phyloP scores from a whole-genome alignment of 1,140 invertebrate genomes.

The Colletes latitarsis region DNA sequence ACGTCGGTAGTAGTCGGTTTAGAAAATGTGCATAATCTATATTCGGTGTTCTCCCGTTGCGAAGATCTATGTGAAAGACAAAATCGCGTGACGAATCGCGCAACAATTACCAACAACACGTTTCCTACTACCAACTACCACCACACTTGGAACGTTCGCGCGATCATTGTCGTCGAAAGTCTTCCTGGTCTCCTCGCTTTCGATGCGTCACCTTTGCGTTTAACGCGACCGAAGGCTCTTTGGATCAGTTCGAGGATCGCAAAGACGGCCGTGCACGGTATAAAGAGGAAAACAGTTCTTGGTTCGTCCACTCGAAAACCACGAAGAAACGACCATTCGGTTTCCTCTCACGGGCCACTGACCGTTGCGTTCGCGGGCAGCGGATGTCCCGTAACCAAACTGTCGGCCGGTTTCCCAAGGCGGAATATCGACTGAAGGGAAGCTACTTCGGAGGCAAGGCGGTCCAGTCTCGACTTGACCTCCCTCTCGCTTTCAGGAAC shows the following conservation, averaged over 20 bases:
- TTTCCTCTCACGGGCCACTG: conserved; percentile 50
- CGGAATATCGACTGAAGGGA: conserved; percentile 89
- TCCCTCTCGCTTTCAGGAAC: conserved; percentile 86
- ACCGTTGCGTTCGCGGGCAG: conserved; percentile 37
- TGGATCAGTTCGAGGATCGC: conserved; percentile 13
- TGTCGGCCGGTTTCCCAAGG: conserved; percentile 71
- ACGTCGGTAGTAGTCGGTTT: conserved; percentile 3
- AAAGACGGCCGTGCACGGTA: neutral
- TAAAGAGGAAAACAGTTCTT: neutral
- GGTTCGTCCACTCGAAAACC: neutral
- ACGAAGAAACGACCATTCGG: neutral
- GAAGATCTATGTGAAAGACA: neutral
- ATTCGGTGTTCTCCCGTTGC: neutral
- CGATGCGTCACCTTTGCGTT: neutral
- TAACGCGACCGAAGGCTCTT: neutral
- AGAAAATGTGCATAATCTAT: neutral
- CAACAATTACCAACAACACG: no score
- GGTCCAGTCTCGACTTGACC: conserved; percentile 92
- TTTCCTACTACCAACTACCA: conserved; percentile 1
- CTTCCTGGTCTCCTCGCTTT: neutral
- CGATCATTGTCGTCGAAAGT: neutral
- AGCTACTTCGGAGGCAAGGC: conserved; percentile 95
- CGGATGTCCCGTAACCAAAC: conserved; percentile 48
- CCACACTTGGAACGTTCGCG: conserved; percentile 13
- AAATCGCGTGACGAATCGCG: neutral